Conservation (phyloP, 2,113 vertebrate genomes). For the Entelurus aequoreus region DNA sequence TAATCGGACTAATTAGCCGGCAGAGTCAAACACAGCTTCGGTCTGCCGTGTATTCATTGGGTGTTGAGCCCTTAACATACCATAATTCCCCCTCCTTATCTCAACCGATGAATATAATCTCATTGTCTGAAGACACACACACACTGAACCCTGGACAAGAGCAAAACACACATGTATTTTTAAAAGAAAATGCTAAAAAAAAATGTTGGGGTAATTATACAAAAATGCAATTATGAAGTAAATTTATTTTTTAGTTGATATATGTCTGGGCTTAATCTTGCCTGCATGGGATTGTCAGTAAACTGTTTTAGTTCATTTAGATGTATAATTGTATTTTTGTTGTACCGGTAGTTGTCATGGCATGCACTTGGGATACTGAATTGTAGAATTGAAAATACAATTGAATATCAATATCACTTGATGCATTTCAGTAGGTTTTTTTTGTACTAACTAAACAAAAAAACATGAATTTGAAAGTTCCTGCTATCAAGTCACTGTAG, state of each 20-base stretch:
- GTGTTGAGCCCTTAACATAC: slow-evolving; percentile 54
- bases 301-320: background rate
- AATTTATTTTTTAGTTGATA: background rate
- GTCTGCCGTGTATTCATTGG: slow-evolving; percentile 38
- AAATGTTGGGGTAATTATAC: background rate
- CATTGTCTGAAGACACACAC: slow-evolving; percentile 45
- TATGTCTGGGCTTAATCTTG: too few relatives aligned
- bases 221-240: background rate
- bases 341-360: too few relatives aligned
- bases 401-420: background rate
- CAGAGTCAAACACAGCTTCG: slow-evolving; percentile 71
- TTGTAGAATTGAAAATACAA: background rate
- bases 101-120: slow-evolving; percentile 48
- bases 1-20: slow-evolving; percentile 98
- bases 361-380: too few relatives aligned
- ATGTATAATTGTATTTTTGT: background rate
- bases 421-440: too few relatives aligned
- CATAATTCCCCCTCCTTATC: slow-evolving; percentile 32
- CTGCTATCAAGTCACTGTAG: too few relatives aligned
- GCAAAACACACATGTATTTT: background rate
- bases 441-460: too few relatives aligned
- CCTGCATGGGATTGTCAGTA: background rate
- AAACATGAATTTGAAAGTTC: too few relatives aligned
- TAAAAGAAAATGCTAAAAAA: background rate
- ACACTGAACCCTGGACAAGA: slow-evolving; percentile 32